Evolutionary conservation across 2,888 invertebrate genomes (phyloP).

Genomic region (Tiphia femorata): DNA sequence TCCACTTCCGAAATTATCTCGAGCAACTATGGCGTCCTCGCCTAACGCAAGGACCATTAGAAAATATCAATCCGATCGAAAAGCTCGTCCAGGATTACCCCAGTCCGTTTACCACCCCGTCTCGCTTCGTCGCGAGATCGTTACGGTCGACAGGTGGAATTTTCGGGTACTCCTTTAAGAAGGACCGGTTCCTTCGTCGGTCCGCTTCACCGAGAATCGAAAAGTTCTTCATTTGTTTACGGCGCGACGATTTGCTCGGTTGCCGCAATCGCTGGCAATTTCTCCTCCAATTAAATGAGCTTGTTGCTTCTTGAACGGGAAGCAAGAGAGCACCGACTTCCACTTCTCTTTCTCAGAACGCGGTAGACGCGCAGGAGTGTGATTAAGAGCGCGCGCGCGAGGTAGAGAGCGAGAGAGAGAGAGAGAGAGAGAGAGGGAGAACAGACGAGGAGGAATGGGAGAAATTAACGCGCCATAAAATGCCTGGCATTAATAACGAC

Average conservation of each 20-base stretch:
- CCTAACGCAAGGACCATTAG: too few species aligned
- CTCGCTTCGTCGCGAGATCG: too few species aligned
- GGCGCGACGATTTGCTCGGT: conserved; percentile 21
- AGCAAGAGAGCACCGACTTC: too few species aligned
- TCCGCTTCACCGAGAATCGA: too few species aligned
- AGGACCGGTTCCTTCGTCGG: conserved; percentile 37
- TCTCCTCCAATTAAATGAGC: conserved; percentile 35
- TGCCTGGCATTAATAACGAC: conserved; percentile 38
- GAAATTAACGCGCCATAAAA: conserved; percentile 42
- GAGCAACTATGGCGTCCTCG: too few species aligned
- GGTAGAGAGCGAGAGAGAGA: not conserved
- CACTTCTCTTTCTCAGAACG: too few species aligned
- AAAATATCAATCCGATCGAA: too few species aligned
- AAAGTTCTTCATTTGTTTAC: conserved; percentile 30
- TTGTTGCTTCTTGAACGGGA: conserved; percentile 15
- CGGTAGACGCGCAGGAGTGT: too few species aligned
- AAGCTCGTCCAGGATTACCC: too few species aligned
- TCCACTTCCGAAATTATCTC: too few species aligned
- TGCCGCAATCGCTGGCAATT: conserved; percentile 17
- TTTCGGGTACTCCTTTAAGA: conserved; percentile 22
- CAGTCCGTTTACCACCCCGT: too few species aligned
- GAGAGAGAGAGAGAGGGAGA: not conserved
- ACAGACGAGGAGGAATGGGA: conserved; percentile 3
- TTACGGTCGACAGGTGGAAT: conserved; percentile 13
- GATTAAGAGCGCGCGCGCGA: not conserved